Conservation (phyloP, 2,888 invertebrate genomes). For the Bembecia ichneumoniformis region DNA sequence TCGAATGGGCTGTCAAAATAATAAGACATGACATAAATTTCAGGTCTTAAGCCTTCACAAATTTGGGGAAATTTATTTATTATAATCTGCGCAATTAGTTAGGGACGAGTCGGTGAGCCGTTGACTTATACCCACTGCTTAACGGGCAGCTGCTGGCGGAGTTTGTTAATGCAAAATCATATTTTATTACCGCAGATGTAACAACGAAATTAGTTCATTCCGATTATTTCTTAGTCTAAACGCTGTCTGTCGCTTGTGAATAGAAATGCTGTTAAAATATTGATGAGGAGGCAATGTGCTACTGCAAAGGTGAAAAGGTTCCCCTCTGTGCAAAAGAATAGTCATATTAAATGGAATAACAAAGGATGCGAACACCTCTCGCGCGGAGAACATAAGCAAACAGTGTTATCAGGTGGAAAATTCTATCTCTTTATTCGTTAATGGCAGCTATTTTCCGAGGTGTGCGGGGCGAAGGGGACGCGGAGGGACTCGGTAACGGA, state of each 20-base stretch:
- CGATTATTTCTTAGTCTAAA: constrained; percentile 12
- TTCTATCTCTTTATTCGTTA: constrained; percentile 45
- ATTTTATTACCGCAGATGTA: constrained; percentile 21
- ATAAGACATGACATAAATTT: constrained; percentile 54
- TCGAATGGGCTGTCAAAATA: constrained; percentile 54
- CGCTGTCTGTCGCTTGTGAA: too few species aligned
- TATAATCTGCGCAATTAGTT: constrained; percentile 56
- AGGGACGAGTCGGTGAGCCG: constrained; percentile 24
- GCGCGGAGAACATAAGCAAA: constrained; percentile 26
- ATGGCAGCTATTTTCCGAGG: constrained; percentile 38
- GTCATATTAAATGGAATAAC: constrained; percentile 30
- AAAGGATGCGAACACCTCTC: constrained; percentile 20
- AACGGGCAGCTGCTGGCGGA: constrained; percentile 18
- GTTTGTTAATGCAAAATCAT: constrained; percentile 28
- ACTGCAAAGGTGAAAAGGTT: neutral
- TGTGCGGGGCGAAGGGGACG: constrained; percentile 9
- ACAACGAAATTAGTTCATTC: constrained; percentile 15
- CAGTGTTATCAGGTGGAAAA: constrained; percentile 46
- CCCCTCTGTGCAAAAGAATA: constrained; percentile 12
- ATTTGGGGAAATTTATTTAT: constrained; percentile 41
- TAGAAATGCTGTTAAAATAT: neutral
- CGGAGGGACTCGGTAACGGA: constrained; percentile 6
- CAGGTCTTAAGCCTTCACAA: constrained; percentile 37
- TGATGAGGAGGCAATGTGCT: neutral
- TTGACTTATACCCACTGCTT: constrained; percentile 23